These are phyloP conservation scores for Sturnus vulgaris DNA, from an alignment of 2,113 vertebrate genomes.

Conservation along the genomic window DNA sequence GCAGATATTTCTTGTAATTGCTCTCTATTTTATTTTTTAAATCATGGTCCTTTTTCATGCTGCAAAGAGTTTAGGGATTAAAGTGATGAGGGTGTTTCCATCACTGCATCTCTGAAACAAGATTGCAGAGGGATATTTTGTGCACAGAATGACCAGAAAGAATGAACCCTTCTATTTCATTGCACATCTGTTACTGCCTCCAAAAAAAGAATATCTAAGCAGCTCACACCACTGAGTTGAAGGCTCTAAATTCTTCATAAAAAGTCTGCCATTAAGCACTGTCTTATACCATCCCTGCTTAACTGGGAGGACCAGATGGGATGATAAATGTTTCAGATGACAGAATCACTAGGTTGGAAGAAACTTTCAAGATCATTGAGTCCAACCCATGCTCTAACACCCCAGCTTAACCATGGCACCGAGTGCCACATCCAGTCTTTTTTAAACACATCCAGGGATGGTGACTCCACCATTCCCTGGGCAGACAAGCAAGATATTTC, in stretches of 20 bases:
- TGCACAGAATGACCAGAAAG: neutral
- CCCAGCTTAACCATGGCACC: neutral
- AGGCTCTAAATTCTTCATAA: neutral
- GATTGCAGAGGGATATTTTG: neutral
- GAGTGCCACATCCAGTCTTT: neutral
- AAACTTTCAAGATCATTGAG: neutral
- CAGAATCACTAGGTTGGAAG: neutral
- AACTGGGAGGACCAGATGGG: neutral
- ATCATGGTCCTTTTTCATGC: neutral
- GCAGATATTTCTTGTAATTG: neutral
- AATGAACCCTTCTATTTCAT: neutral
- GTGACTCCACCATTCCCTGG: neutral
- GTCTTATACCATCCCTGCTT: neutral
- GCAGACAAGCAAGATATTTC: neutral
- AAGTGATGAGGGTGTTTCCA: neutral
- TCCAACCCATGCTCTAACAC: neutral
- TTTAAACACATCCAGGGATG: neutral
- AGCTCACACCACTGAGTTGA: neutral
- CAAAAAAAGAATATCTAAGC: neutral
- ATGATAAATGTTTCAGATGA: neutral
- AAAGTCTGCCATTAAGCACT: neutral
- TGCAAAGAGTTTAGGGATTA: neutral
- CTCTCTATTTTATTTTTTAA: neutral
- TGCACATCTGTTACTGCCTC: neutral
- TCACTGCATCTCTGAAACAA: neutral